Evolutionary conservation across 2,113 vertebrate species (phyloP).

Genomic region (Carassius auratus): DNA sequence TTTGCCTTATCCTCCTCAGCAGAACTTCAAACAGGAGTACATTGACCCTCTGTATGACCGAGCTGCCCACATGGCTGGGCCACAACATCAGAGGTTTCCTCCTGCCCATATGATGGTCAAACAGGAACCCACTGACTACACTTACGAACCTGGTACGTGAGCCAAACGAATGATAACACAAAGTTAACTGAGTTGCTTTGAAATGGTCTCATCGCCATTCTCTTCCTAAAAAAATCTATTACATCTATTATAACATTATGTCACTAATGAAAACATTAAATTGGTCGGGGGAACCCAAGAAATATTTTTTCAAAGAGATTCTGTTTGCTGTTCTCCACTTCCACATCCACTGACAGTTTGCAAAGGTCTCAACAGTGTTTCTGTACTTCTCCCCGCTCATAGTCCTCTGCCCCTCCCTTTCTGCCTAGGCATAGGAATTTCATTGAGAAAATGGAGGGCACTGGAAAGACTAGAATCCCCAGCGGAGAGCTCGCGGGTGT

Average conservation of each 20-base stretch:
- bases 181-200: not conserved
- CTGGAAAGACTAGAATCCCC: conserved; percentile 82
- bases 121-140: conserved; percentile 90
- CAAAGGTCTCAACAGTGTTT: conserved; percentile 53
- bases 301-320: not conserved
- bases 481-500: conserved; percentile 76
- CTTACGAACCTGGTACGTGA: conserved; percentile 87
- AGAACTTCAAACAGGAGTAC: conserved; percentile 93
- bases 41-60: conserved; percentile 84
- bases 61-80: conserved; percentile 70
- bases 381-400: conserved; percentile 55
- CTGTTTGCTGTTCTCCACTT: conserved; percentile 54
- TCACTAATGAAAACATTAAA: conserved; percentile 10
- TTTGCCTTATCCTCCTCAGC: conserved; percentile 82
- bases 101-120: conserved; percentile 88
- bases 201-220: conserved; percentile 19
- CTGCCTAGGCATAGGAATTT: conserved; percentile 81
- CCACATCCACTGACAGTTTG: conserved; percentile 68
- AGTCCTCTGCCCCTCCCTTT: conserved; percentile 52
- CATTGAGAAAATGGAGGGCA: conserved; percentile 90
- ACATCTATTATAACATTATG: conserved; percentile 16
- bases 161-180: not conserved
- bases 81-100: conserved; percentile 76
- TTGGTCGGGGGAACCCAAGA: conserved; percentile 1
- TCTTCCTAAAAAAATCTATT: conserved; percentile 18